Evolutionary conservation across 2,113 vertebrate genomes (phyloP).

Genomic region (Rhegmatorhina hoffmannsi): DNA sequence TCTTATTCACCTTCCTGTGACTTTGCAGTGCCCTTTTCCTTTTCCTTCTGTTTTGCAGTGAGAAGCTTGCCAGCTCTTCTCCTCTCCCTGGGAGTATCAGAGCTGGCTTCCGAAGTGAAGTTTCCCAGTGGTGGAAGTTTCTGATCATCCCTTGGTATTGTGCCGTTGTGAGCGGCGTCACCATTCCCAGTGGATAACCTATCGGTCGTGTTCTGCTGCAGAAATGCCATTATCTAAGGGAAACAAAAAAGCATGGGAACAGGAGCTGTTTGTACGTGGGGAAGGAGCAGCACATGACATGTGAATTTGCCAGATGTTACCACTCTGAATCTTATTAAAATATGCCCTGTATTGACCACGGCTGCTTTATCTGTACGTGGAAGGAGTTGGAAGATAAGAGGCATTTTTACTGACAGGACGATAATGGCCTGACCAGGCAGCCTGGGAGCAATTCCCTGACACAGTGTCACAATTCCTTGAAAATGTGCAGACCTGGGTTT

Average conservation of each 20-base stretch:
- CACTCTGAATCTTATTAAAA: slow-evolving; percentile 41
- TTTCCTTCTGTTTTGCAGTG: slow-evolving; percentile 31
- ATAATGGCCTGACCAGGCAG: background rate
- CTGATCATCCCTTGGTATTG: background rate
- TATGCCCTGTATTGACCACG: background rate
- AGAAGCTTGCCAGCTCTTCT: background rate
- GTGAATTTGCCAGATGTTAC: slow-evolving; percentile 64
- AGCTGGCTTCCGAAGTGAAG: background rate
- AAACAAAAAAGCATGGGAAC: slow-evolving; percentile 48
- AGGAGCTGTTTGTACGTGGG: background rate
- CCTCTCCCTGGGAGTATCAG: slow-evolving; percentile 3
- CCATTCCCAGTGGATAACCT: background rate
- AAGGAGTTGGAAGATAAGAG: slow-evolving; percentile 4
- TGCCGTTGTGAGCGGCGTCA: background rate
- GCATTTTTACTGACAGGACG: background rate
- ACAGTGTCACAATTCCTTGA: background rate
- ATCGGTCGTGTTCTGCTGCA: fast-evolving
- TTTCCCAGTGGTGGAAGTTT: background rate
- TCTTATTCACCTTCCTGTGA: background rate
- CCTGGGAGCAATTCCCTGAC: background rate
- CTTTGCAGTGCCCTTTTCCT: slow-evolving; percentile 39
- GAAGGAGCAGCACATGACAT: background rate
- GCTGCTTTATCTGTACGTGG: background rate
- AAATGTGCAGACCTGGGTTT: background rate
- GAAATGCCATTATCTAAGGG: slow-evolving; percentile 32